Base-by-base conservation (phyloP, 2,888 invertebrate species). In the Amphipoea oculea region DNA sequence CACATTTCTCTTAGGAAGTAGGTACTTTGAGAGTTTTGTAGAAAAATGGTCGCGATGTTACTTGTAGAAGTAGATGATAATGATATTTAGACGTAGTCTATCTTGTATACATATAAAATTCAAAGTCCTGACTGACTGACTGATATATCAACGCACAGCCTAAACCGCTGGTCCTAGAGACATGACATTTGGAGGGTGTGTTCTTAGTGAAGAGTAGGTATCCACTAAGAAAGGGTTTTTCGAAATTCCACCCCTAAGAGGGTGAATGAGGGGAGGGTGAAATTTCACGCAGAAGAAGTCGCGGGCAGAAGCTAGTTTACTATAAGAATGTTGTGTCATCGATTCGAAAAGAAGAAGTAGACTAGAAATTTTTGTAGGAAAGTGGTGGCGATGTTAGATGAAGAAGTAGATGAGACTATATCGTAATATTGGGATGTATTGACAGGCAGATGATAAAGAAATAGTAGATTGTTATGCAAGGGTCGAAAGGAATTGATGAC, bases 1-100 rank as follows among this genome's bases (percentile, higher is more conserved):
- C 67, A 72, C 68, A 20, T 73, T 68, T 57, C 29, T 45, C 5
- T 60, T 68, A 40, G 63, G 11, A n/a, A 69, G 29, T 45, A 7
- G 9, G 7, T 48, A 40, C n/a, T 73, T 69, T 1, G 29, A 57
- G 40, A 36, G 20, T 51, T 69, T 63, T 51, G 23, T 63, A 29
- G 48, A 5, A 23, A 60, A 42, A 45, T 57, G 17, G 11, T 71
- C 2, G 42, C 9, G 14, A 2, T 14, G 1, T 42, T 23, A 4
- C 2, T 23, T 29, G 5, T 29, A 11, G 23, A 40, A 51, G 20
- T 23, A 36, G 51, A 36, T 20, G 4, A 42, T 67, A 7, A 67
- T 2, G 17, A 63, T 29, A 20, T 36, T 63, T 36, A 20, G 63
- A 45, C 0, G 9, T 42, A 14, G 29, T 29, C 29, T 29, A 29